phyloP scores from a whole-genome alignment of 92 coral and sea anemone genomes.

The Montipora capitata region DNA sequence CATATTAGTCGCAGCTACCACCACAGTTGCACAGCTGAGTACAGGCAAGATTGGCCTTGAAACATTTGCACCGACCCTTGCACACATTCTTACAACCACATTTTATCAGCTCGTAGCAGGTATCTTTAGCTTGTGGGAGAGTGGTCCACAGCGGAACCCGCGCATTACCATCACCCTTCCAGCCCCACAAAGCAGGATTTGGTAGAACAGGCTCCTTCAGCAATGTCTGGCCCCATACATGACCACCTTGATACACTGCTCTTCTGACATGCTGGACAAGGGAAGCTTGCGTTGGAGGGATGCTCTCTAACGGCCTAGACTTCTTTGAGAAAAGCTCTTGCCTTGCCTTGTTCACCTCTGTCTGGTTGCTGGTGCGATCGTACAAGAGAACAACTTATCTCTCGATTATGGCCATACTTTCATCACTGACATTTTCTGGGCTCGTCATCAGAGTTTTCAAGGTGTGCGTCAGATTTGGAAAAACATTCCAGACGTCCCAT shows the following conservation, averaged over 20 bases:
- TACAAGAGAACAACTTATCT: no score
- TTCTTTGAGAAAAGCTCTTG: constrained; percentile 62
- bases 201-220: constrained; percentile 27
- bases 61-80: constrained; percentile 43
- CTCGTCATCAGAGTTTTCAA: no score
- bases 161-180: constrained; percentile 6
- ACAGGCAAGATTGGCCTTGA: constrained; percentile 56
- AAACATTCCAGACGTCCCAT: no score
- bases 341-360: constrained; percentile 43
- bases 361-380: no score
- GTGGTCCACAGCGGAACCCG: constrained; percentile 50
- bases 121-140: constrained; percentile 54
- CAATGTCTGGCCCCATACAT: constrained; percentile 57
- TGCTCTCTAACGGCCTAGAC: constrained; percentile 66
- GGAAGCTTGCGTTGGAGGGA: constrained; percentile 78
- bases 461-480: no score
- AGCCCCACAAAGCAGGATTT: constrained; percentile 33
- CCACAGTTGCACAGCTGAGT: constrained; percentile 61
- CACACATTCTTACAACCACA: constrained; percentile 40
- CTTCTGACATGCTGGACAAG: constrained; percentile 56
- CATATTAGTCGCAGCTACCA: constrained; percentile 10
- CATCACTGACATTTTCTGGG: no score
- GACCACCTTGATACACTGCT: constrained; percentile 59
- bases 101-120: constrained; percentile 34
- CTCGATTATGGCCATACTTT: no score